These are phyloP conservation scores for Poeciliopsis retropinna DNA, from an alignment of 2,113 vertebrate genomes.

Conservation along the genomic window DNA sequence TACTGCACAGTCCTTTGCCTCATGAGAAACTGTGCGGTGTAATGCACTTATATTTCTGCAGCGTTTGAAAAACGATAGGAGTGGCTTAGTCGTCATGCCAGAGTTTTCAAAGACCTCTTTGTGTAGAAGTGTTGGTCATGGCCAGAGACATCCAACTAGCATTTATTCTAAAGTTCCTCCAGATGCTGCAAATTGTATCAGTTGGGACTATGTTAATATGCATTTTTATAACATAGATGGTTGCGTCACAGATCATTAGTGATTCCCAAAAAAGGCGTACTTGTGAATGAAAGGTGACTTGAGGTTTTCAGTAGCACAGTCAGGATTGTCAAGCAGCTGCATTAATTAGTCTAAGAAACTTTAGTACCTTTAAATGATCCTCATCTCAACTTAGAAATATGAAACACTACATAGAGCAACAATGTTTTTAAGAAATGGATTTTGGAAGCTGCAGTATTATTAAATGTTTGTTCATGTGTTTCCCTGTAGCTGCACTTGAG, in stretches of 20 bases:
- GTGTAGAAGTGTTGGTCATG: constrained; percentile 62
- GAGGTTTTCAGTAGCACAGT: background rate
- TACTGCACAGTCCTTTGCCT: constrained; percentile 30
- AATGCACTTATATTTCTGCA: constrained; percentile 65
- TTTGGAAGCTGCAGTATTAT: background rate
- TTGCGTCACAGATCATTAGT: constrained; percentile 38
- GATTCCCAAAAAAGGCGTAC: constrained; percentile 10
- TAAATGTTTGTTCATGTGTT: background rate
- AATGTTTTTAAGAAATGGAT: background rate
- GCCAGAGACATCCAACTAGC: constrained; percentile 76
- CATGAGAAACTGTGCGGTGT: constrained; percentile 49
- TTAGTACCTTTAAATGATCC: background rate
- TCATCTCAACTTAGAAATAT: too few species aligned
- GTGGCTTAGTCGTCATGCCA: constrained; percentile 71
- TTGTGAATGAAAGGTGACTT: background rate
- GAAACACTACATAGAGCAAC: background rate
- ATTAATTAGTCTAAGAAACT: background rate
- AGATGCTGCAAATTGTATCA: constrained; percentile 78
- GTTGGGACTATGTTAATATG: constrained; percentile 64
- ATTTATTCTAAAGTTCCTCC: constrained; percentile 71
- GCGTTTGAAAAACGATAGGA: constrained; percentile 68
- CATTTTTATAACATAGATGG: constrained; percentile 58
- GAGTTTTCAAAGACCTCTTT: constrained; percentile 75
- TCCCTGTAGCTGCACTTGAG: background rate
- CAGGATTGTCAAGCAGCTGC: background rate